Percentiles rank a stretch among this genome's conserved stretches.
phyloP scores from a whole-genome alignment of 2,797 vertebrate species.

The Phrynocephalus forsythii region DNA sequence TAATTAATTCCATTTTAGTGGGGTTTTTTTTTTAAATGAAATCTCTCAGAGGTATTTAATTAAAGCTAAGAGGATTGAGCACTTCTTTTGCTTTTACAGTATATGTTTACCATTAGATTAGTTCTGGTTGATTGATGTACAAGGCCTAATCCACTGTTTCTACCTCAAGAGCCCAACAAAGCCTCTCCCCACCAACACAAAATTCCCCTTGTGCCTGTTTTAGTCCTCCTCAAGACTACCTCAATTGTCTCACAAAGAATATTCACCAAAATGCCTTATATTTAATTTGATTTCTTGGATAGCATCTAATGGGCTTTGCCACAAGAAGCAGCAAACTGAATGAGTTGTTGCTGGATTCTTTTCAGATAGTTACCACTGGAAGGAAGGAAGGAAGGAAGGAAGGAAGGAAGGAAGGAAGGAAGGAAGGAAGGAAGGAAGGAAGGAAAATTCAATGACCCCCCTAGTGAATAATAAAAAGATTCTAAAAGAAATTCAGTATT shows the following conservation, averaged over 20 bases:
- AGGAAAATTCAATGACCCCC: no score
- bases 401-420: constrained; percentile 7
- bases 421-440: constrained; percentile 14
- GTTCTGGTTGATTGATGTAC: constrained; percentile 61
- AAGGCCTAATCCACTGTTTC: constrained; percentile 25
- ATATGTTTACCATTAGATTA: constrained; percentile 64
- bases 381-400: not conserved
- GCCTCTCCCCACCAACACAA: not conserved
- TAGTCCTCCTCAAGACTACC: constrained; percentile 32
- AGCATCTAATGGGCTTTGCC: constrained; percentile 29
- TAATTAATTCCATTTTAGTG: constrained; percentile 40
- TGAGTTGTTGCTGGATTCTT: constrained; percentile 20
- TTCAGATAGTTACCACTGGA: constrained; percentile 1
- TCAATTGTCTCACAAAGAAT: constrained; percentile 15
- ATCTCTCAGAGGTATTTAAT: constrained; percentile 74
- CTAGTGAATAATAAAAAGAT: no score
- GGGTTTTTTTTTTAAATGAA: constrained; percentile 52
- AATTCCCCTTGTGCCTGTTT: constrained; percentile 17
- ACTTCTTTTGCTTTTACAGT: constrained; percentile 37
- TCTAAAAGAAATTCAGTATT: no score
- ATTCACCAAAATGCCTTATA: not conserved
- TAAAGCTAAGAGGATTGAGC: constrained; percentile 59
- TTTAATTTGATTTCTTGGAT: constrained; percentile 45
- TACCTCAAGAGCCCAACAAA: constrained; percentile 9
- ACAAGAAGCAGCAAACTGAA: not conserved